These are phyloP conservation scores for Caradrina kadenii DNA, from an alignment of 2,888 invertebrate species.

Conservation along the genomic window DNA sequence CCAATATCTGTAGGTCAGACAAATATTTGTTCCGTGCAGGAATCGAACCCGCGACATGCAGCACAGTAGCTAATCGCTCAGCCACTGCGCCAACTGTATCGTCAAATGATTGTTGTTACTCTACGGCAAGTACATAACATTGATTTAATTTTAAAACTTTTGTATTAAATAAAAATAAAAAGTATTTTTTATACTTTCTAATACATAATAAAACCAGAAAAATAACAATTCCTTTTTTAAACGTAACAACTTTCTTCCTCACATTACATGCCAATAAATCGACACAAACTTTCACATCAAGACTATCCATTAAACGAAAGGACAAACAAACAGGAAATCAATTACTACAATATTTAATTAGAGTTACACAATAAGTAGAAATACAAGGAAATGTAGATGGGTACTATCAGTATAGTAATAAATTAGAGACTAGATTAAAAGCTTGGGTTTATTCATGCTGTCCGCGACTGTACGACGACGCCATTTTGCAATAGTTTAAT, in stretches of 20 bases:
- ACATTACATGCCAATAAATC: not conserved
- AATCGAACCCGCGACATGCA: too few species aligned
- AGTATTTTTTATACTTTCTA: too few species aligned
- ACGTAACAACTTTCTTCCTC: not conserved
- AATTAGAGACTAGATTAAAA: conserved; percentile 52
- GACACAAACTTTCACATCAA: conserved; percentile 17
- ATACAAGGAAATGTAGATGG: conserved; percentile 62
- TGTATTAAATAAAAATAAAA: too few species aligned
- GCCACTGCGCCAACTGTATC: too few species aligned
- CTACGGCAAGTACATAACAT: too few species aligned
- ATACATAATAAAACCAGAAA: too few species aligned
- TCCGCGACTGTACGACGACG: conserved; percentile 7
- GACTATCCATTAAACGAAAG: not conserved
- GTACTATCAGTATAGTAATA: conserved; percentile 45
- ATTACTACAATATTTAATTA: conserved; percentile 63
- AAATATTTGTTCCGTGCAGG: too few species aligned
- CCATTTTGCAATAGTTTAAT: conserved; percentile 35
- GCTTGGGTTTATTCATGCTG: conserved; percentile 34
- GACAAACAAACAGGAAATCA: conserved; percentile 39
- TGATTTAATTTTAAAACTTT: too few species aligned
- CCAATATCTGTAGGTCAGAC: too few species aligned
- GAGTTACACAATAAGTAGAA: conserved; percentile 59
- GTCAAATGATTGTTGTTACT: too few species aligned
- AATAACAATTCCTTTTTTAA: too few species aligned
- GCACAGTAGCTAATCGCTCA: too few species aligned